Evolutionary conservation across 1,140 invertebrate species (phyloP), one percentile per base, ranked within the genome.

Genomic region (Neelides sp.): DNA sequence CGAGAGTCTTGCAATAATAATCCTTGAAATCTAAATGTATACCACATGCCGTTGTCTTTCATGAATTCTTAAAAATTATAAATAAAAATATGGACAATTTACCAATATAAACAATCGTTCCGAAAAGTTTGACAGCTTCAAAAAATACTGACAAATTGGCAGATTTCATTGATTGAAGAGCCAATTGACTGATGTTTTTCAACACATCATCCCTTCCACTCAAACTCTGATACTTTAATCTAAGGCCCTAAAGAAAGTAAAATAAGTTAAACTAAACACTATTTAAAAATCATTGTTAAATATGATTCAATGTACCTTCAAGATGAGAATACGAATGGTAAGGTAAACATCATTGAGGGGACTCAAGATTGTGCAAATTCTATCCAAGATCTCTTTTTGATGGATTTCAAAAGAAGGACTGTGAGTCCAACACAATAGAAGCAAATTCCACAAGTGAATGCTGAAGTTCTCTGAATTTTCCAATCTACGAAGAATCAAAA

Each of bases 1-100:
- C 82, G 12, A 17, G 35, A 13, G 4, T 15, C 40, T 23, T 45
- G n/a, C n/a, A 27, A 41, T 48, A 52, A 23, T 45, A 54, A 7
- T 55, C 50, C 48, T 44, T 41, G 30, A 61, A 61, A 53, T 54
- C 55, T 61, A 42, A 26, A 43, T 15, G 2, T 13, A 19, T 8
- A 40, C 37, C 37, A 40, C 5, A 40, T 40, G 12, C 19, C 17
- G 19, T 17, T 19, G 17, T 19, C 37, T 10, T 40, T 7, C 37
- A 8, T 17, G 15, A 10, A 40, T 40, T 40, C 19, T 12, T 40
- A 40, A 13, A 19, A 12, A 46, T 30, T 32, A 46, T 46, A 5
- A 30, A 30, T 15, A n/a, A 30, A n/a, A 7, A 1, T 45, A 30
- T 23, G 7, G 12, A 12, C n/a, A 2, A 3, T 41, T 40, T 56